Evolutionary conservation across 1,140 invertebrate species (phyloP), one percentile per base, ranked within the genome.

Genomic region (Gryllus bimaculatus): DNA sequence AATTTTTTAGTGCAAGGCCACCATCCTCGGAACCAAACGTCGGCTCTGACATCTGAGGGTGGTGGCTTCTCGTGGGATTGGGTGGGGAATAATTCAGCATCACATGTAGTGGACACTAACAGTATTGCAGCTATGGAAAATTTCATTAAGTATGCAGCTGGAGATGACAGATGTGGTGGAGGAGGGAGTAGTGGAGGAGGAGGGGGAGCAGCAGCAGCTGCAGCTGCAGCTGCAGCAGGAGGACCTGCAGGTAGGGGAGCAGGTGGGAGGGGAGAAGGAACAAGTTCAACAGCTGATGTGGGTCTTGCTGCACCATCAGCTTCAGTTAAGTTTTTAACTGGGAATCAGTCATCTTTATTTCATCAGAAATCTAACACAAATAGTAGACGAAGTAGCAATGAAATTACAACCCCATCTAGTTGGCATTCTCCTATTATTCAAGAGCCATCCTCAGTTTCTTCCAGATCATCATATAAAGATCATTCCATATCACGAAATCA

Each of bases 1-100:
- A 85, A 85, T 85, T 85, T 85, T 85, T 85, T 85, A 85, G 83
- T 80, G 82, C 82, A 83, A 84, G 83, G 84, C 85, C 85, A 85
- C 84, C 85, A 85, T 84, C 85, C 82, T 84, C 85, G 81, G 83
- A 92, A 92, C 75, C 75, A 77, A n/a, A 48, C 75, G 73, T 79
- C 76, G 49, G 39, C 48, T 48, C 48, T 79, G 76, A 79, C 76
- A 85, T 87, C 88, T 88, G 90, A 87, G 83, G 94, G 93, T 95
- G 93, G 93, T 94, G 93, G 93, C 93, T 90, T 87, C 48, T 21
- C 75, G 86, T 88, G 87, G 87, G 87, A 87, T 82, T 88, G 87
- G 87, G 85, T 86, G 74, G 86, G 84, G 80, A 84, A 84, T 18
- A 80, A 73, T n/a, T 49, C 66, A 8, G 39, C 76, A 48, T 21